Evolutionary conservation across 2,113 vertebrate species (phyloP), one percentile per base, ranked within the genome.

Genomic region (Catagonus wagneri): DNA sequence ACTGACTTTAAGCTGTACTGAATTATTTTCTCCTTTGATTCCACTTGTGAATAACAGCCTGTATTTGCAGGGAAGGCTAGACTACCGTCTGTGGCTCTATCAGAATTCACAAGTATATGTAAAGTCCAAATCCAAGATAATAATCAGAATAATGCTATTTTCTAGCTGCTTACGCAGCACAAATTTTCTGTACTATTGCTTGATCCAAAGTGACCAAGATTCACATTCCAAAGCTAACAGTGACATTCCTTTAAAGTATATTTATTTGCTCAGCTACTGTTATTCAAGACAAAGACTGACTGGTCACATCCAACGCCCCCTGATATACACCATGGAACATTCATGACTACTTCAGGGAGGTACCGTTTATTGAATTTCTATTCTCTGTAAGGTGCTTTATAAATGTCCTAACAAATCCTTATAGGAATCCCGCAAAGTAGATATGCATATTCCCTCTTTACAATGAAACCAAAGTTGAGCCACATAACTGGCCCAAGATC

Each of bases 1-100:
- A 74, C n/a, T 89, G 90, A 66, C 56, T 83, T 72, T 13, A 90
- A 85, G 14, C 61, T 83, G 2, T 13, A 74, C 0, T 83, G 1
- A 83, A 84, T 39, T 90, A 32, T 66, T 87, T 94, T 94, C 34
- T 95, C 89, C 90, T 66, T 66, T 90, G 72, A 92, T 8, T 29
- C 17, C 20, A 78, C 56, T 71, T 79, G 52, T 22, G 36, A 92
- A 65, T 66, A 92, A 96, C 27, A 19, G 76, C 16, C 84, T 36
- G 29, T 44, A 71, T 39, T 72, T 89, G 25, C 71, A 91, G 78
- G n/a, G 29, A 87, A 1, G n/a, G 16, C 3, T 34, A 9, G 34
- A 14, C n/a, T 78, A 13, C 1, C 87, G 27, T 61, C 65, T 93
- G 39, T 74, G 56, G 58, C 29, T 16, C n/a, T 93, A 71, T 83